Conservation (phyloP, 2,888 invertebrate species). For the Acleris literana region DNA sequence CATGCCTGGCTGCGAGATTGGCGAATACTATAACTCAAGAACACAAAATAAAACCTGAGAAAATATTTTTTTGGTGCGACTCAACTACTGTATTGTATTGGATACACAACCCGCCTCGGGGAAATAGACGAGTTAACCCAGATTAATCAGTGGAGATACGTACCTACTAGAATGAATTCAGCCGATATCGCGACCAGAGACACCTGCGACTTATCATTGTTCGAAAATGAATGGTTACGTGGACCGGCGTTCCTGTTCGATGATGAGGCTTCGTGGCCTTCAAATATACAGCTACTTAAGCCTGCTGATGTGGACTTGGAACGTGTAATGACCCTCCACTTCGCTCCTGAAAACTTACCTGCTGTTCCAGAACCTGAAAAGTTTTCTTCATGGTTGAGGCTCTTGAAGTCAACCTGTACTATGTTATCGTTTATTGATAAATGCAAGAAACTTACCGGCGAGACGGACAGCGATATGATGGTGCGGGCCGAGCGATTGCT, state of each 20-base stretch:
- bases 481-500: neutral
- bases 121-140: slow-evolving; percentile 42
- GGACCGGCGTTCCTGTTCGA: neutral
- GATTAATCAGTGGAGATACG: slow-evolving; percentile 44
- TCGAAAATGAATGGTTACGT: neutral
- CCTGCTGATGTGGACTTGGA: neutral
- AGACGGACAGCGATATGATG: neutral
- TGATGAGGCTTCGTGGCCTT: neutral
- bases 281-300: neutral
- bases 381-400: slow-evolving; percentile 6
- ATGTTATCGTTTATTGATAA: slow-evolving; percentile 5
- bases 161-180: slow-evolving; percentile 42
- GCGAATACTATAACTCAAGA: slow-evolving; percentile 14
- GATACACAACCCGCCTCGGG: slow-evolving; percentile 40
- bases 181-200: slow-evolving; percentile 34
- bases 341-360: slow-evolving; percentile 1
- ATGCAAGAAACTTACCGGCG: slow-evolving; percentile 1
- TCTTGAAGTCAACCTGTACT: neutral
- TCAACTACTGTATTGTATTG: slow-evolving; percentile 41
- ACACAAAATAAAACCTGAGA: slow-evolving; percentile 3
- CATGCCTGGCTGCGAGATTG: slow-evolving; percentile 14
- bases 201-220: neutral
- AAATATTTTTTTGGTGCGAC: slow-evolving; percentile 39
- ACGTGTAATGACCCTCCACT: neutral
- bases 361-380: slow-evolving; percentile 5